These are phyloP conservation scores for Drosophila suzukii DNA, from an alignment of 1,140 invertebrate species.

Conservation along the genomic window DNA sequence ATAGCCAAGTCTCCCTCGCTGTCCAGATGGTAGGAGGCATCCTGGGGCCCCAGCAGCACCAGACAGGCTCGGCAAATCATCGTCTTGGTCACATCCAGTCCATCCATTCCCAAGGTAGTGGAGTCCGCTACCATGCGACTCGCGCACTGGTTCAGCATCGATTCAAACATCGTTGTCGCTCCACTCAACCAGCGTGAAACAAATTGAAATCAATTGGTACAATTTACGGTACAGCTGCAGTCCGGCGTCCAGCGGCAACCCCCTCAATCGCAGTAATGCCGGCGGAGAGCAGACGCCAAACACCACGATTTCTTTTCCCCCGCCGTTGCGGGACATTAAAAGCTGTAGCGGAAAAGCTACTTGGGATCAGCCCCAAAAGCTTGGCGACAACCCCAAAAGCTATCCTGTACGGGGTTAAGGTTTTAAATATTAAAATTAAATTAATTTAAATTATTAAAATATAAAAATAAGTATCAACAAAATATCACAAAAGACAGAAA, in stretches of 20 bases:
- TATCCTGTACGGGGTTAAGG: background rate
- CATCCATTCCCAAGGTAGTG: constrained; percentile 1
- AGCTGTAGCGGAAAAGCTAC: constrained; percentile 48
- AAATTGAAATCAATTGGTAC: constrained; percentile 64
- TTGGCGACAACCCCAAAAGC: constrained; percentile 8
- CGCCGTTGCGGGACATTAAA: constrained; percentile 63
- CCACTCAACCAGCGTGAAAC: constrained; percentile 9
- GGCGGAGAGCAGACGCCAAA: constrained; percentile 9
- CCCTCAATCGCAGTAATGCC: constrained; percentile 4
- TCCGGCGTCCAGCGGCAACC: constrained; percentile 25
- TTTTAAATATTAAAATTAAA: no score
- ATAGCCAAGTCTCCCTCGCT: constrained; percentile 53
- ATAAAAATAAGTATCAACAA: no score
- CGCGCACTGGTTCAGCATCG: constrained; percentile 39
- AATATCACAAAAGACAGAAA: no score
- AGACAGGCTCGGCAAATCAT: constrained; percentile 65
- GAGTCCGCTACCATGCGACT: constrained; percentile 48
- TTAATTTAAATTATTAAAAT: no score
- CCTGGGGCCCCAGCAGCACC: constrained; percentile 50
- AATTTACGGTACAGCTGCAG: constrained; percentile 44
- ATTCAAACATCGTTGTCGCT: constrained; percentile 44
- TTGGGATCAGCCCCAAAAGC: constrained; percentile 25
- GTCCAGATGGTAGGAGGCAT: constrained; percentile 46
- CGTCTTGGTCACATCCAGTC: constrained; percentile 29
- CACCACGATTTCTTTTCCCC: constrained; percentile 13